phyloP scores from a whole-genome alignment of 2,888 invertebrate species.

The Aspidapion aeneum region DNA sequence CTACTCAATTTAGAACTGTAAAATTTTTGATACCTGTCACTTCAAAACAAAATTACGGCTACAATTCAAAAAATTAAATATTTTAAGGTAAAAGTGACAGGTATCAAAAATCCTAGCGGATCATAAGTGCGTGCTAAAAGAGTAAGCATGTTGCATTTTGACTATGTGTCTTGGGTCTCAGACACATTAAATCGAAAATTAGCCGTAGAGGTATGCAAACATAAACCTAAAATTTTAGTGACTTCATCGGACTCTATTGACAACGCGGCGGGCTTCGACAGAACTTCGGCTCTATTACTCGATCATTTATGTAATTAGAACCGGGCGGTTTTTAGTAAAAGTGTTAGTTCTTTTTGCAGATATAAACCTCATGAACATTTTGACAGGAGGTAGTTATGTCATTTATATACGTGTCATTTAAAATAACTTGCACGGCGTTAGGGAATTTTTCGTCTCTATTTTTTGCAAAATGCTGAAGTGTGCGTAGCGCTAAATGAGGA shows the following conservation, averaged over 20 bases:
- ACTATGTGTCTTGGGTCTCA: background rate
- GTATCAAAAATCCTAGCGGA: constrained; percentile 1
- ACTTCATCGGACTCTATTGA: no score
- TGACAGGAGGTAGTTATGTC: background rate
- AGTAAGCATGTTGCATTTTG: no score
- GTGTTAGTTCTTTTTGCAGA: background rate
- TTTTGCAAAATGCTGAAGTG: background rate
- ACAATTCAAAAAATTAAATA: no score
- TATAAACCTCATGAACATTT: background rate
- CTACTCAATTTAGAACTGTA: no score
- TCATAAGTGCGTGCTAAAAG: background rate
- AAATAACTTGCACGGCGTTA: background rate
- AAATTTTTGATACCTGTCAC: no score
- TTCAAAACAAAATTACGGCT: no score
- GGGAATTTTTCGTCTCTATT: background rate
- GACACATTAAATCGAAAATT: background rate
- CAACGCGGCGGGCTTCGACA: background rate
- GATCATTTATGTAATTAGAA: constrained; percentile 3
- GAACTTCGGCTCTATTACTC: background rate
- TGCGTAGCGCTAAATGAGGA: background rate
- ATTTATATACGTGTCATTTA: constrained; percentile 1
- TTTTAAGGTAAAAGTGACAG: background rate
- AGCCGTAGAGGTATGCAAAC: background rate
- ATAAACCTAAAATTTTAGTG: no score
- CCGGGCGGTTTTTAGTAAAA: background rate